Evolutionary conservation across 2,113 vertebrate species (phyloP).

Genomic region (Datnioides undecimradiatus): DNA sequence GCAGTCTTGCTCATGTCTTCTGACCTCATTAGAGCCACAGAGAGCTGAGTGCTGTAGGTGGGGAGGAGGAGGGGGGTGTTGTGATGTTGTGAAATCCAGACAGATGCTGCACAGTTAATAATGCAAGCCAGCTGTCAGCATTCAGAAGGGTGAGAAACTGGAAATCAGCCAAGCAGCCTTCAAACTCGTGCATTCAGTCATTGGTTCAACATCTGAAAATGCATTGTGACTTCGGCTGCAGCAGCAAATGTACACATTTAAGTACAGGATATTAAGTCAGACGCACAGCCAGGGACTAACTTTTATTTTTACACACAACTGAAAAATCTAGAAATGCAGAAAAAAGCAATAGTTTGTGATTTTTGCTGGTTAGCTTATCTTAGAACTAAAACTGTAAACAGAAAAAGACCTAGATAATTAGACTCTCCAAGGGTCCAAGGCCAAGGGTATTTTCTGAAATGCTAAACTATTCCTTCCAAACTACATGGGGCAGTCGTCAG

Average conservation of each 20-base stretch:
- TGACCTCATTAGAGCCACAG: constrained; percentile 54
- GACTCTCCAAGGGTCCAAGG: too few relatives aligned
- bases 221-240: not conserved
- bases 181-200: constrained; percentile 26
- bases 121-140: constrained; percentile 76
- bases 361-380: too few relatives aligned
- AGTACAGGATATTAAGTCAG: too few relatives aligned
- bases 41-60: constrained; percentile 42
- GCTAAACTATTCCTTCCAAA: not conserved
- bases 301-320: not conserved
- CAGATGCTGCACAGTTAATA: constrained; percentile 79
- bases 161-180: constrained; percentile 55
- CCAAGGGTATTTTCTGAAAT: too few relatives aligned
- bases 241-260: not conserved
- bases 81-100: constrained; percentile 64
- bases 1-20: constrained; percentile 29
- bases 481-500: too few relatives aligned
- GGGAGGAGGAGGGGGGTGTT: constrained; percentile 12
- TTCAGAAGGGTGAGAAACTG: constrained; percentile 51
- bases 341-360: too few relatives aligned
- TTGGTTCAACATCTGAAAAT: constrained; percentile 19
- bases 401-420: too few relatives aligned
- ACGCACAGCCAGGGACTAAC: not conserved
- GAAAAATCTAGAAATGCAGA: too few relatives aligned
- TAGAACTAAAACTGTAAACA: too few relatives aligned